Base-by-base conservation (phyloP, 2,888 invertebrate species). In the Dicycla oo region DNA sequence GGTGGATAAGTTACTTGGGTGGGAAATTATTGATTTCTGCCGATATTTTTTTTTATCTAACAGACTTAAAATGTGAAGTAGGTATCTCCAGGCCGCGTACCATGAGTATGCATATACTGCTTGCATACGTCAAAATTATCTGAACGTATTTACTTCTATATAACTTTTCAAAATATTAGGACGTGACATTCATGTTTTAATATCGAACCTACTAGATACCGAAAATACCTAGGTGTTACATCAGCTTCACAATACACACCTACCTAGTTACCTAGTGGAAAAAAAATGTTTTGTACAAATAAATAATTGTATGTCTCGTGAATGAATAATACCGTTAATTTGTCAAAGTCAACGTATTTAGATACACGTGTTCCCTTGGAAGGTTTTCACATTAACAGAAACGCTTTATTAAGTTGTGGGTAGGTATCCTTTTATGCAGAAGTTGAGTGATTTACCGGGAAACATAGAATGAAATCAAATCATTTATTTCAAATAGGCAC, bases 271-370 rank as follows among this genome's bases (percentile, higher is more conserved):
- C n/a, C n/a, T n/a, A n/a, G n/a, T n/a, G n/a, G n/a, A n/a, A n/a
- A n/a, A n/a, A n/a, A n/a, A n/a, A n/a, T n/a, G 30, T 15, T 54
- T 49, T 34, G 15, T 26, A 68, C 4, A 40, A 34, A 57, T 40
- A 57, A 73, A 75, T 65, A 61, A 57, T 6, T n/a, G 34, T 38
- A 57, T 65, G 30, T 67, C 60, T 53, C 40, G 51, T 49, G 56
- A 78, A 74, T 74, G 15, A 60, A 54, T 54, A 73, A 69, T 69
- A 61, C 13, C 51, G n/a, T 56, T 78, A 47, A 81, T 81, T 74
- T 67, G 38, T 81, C 68, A 78, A 62, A 62, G 81, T 56, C 65
- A 64, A 26, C n/a, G 45, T 67, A 63, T 71, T 75, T 62, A 58
- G 15, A 13, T 54, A 53, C 34, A 62, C 45, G 56, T 38, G 38